phyloP scores from a whole-genome alignment of 2,888 invertebrate genomes.

The Hydraecia micacea region DNA sequence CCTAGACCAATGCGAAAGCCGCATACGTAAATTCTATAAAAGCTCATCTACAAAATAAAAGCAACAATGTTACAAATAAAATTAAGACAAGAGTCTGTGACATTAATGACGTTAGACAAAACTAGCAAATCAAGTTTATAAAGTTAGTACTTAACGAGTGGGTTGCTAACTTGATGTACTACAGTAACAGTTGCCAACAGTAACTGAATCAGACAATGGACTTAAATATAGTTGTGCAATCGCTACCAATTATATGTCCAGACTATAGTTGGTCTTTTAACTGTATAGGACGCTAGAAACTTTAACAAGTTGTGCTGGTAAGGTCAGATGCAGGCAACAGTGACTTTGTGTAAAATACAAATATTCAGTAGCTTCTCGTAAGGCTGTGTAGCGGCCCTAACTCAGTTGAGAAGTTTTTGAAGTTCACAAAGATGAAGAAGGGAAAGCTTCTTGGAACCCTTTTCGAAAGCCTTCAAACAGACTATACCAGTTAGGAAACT shows the following conservation, averaged over 20 bases:
- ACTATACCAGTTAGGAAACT: conserved; percentile 15
- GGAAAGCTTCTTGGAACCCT: conserved; percentile 17
- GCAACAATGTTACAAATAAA: conserved; percentile 9
- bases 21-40: background rate
- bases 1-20: background rate
- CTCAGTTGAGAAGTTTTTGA: conserved; percentile 16
- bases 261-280: conserved; percentile 7
- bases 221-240: conserved; percentile 29
- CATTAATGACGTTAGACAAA: conserved; percentile 64
- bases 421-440: conserved; percentile 22
- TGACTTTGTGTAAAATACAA: conserved; percentile 10
- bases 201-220: conserved; percentile 59
- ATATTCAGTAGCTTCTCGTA: background rate
- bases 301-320: background rate
- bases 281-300: background rate
- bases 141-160: conserved; percentile 70
- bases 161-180: conserved; percentile 69
- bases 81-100: conserved; percentile 28
- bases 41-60: conserved; percentile 15
- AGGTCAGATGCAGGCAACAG: background rate
- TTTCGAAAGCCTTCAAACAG: conserved; percentile 25
- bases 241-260: conserved; percentile 27
- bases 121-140: conserved; percentile 70
- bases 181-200: conserved; percentile 29
- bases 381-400: conserved; percentile 24